These are phyloP conservation scores for Tyto alba DNA, from an alignment of 2,113 vertebrate species.

Conservation along the genomic window DNA sequence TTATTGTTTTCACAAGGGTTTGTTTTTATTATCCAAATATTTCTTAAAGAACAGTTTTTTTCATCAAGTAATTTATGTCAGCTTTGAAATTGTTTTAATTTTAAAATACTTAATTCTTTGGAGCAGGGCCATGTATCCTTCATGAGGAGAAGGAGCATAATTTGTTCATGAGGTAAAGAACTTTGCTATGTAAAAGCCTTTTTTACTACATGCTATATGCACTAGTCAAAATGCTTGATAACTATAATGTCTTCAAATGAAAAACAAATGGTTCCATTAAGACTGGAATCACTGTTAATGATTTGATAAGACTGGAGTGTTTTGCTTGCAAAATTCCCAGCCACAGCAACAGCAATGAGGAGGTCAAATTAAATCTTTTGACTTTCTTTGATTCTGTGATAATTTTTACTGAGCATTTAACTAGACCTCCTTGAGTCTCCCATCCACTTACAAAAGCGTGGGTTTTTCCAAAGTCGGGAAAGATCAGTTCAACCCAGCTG, in stretches of 20 bases:
- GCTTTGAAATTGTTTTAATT: slow-evolving; percentile 34
- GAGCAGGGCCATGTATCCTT: slow-evolving; percentile 40
- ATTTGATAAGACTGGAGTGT: slow-evolving; percentile 2
- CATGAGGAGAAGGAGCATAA: slow-evolving; percentile 5
- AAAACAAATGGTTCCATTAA: slow-evolving; percentile 28
- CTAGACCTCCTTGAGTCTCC: background rate
- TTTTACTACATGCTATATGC: background rate
- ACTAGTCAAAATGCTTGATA: background rate
- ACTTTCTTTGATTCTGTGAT: background rate
- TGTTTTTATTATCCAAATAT: slow-evolving; percentile 51
- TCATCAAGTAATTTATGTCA: slow-evolving; percentile 22
- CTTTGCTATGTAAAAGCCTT: background rate
- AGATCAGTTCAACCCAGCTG: background rate
- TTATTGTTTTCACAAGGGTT: slow-evolving; percentile 56
- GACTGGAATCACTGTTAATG: slow-evolving; percentile 4
- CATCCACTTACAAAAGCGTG: background rate
- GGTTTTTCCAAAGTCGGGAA: background rate
- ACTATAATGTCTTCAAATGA: background rate
- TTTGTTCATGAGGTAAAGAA: slow-evolving; percentile 20
- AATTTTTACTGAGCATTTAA: background rate
- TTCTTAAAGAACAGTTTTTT: slow-evolving; percentile 34
- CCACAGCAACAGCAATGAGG: background rate
- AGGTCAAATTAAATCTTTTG: background rate
- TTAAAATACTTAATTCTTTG: slow-evolving; percentile 34
- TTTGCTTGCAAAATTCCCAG: slow-evolving; percentile 23